phyloP scores from a whole-genome alignment of 30 jellyfish, hydroid and myxozoan genomes.

The Catostylus mosaicus region DNA sequence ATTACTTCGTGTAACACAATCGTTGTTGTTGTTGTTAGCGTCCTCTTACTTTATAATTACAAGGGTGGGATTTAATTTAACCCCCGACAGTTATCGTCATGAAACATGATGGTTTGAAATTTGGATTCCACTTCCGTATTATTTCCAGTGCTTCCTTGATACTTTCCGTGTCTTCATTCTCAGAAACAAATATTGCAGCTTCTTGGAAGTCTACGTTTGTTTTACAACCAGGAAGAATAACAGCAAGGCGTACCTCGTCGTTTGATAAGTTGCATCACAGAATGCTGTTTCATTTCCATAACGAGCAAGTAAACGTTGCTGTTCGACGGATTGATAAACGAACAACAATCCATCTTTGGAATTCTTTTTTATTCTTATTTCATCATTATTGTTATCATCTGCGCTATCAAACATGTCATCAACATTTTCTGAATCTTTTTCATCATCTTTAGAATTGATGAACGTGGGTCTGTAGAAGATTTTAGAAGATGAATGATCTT shows the following conservation, averaged over 20 bases:
- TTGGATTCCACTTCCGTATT: background rate
- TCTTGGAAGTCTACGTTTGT: background rate
- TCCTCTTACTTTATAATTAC: too few relatives aligned
- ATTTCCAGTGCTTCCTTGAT: background rate
- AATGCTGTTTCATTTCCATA: slow-evolving; percentile 1
- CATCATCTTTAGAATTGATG: too few relatives aligned
- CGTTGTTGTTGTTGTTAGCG: too few relatives aligned
- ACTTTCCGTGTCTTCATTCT: background rate
- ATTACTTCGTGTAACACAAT: too few relatives aligned
- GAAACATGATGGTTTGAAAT: background rate
- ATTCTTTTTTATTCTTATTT: background rate
- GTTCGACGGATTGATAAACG: background rate
- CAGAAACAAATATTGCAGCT: background rate
- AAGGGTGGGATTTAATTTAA: too few relatives aligned
- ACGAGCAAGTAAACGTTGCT: background rate
- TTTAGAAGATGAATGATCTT: too few relatives aligned
- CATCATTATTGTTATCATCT: background rate
- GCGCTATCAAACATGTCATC: background rate
- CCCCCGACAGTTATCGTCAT: too few relatives aligned
- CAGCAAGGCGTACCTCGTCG: background rate
- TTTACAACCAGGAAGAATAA: too few relatives aligned
- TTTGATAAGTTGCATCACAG: background rate
- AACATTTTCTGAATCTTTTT: too few relatives aligned
- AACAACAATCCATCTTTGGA: background rate
- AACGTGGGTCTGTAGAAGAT: too few relatives aligned